Percentiles rank a stretch among this genome's conserved stretches.
These are phyloP conservation scores for Drosophila bifasciata DNA, from an alignment of 1,140 invertebrate genomes.

Conservation along the genomic window DNA sequence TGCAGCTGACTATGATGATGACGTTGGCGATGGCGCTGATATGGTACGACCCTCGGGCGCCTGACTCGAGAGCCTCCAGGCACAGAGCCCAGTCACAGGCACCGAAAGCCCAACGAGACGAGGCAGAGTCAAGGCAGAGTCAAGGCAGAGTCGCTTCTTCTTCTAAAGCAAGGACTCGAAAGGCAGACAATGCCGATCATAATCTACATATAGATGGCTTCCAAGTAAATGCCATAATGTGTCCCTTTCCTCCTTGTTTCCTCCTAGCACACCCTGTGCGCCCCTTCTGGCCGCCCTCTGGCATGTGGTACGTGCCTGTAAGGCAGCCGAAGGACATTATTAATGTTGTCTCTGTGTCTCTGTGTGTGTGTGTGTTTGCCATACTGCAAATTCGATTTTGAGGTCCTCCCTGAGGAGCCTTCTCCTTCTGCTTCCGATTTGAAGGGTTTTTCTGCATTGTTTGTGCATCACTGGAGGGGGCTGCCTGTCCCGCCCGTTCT, in stretches of 20 bases:
- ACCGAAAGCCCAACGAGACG: neutral
- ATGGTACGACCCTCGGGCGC: too few species aligned
- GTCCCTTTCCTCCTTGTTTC: neutral
- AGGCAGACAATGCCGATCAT: constrained; percentile 55
- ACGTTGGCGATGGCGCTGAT: constrained; percentile 15
- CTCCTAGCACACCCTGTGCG: constrained; percentile 2
- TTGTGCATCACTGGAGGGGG: constrained; percentile 16
- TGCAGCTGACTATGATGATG: constrained; percentile 18
- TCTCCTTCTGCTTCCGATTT: neutral
- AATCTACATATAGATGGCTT: constrained; percentile 50
- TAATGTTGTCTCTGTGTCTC: constrained; percentile 21
- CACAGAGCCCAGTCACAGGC: constrained; percentile 22
- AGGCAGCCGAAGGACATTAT: constrained; percentile 50
- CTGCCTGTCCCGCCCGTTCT: neutral
- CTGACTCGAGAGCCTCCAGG: too few species aligned
- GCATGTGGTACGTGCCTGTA: constrained; percentile 51
- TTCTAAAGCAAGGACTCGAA: too few species aligned
- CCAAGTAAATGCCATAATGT: constrained; percentile 26
- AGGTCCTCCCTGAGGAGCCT: constrained; percentile 20
- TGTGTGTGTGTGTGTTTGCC: constrained; percentile 8
- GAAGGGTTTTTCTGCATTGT: constrained; percentile 19
- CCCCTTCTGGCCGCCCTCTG: constrained; percentile 9
- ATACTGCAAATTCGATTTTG: constrained; percentile 35
- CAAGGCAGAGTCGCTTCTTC: too few species aligned
- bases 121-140: too few species aligned